phyloP scores from a whole-genome alignment of 2,797 vertebrate species.

The Dicrostonyx torquatus region DNA sequence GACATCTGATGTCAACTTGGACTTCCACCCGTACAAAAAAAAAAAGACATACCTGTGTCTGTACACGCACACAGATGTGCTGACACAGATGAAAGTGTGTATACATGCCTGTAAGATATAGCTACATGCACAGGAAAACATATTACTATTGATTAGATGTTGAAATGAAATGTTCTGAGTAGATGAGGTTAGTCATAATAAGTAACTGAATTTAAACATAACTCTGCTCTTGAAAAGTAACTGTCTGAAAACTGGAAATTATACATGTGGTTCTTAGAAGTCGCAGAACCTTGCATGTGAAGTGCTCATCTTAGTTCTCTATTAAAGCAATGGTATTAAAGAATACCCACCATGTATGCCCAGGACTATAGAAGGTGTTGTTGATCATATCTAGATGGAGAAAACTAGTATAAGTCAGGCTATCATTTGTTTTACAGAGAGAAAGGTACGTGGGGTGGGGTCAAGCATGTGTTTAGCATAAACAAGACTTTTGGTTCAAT shows the following conservation, averaged over 20 bases:
- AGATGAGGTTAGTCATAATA: not conserved
- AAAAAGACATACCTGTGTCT: too few species aligned
- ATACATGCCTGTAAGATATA: not conserved
- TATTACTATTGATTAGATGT: not conserved
- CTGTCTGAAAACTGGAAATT: constrained; percentile 37
- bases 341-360: not conserved
- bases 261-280: not conserved
- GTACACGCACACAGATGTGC: not conserved
- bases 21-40: not conserved
- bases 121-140: not conserved
- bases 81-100: not conserved
- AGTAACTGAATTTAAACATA: not conserved
- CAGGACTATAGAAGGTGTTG: not conserved
- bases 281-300: not conserved
- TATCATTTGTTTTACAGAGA: constrained; percentile 30
- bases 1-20: not conserved
- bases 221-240: not conserved
- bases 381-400: not conserved
- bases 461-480: not conserved
- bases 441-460: not conserved
- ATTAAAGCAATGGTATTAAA: not conserved
- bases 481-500: not conserved
- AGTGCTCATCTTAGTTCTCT: not conserved
- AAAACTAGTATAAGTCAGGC: not conserved
- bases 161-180: constrained; percentile 42